phyloP scores from a whole-genome alignment of 1,140 invertebrate genomes.

The Bombus ignitus region DNA sequence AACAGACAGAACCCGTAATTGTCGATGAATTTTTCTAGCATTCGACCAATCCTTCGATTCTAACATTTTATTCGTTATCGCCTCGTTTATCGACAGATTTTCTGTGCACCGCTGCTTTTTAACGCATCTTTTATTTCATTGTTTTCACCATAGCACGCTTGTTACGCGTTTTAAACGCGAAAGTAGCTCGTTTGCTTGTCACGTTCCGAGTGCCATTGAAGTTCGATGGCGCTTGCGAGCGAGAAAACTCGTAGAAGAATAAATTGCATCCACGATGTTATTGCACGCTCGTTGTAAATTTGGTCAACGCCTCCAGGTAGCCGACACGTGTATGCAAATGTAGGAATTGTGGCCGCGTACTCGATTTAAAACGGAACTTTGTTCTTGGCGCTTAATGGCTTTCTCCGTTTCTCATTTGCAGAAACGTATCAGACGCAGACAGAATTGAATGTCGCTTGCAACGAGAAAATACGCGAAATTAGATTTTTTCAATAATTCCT shows the following conservation, averaged over 20 bases:
- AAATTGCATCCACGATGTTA: not conserved
- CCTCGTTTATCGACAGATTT: not conserved
- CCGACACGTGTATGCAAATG: not conserved
- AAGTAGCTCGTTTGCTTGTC: not conserved
- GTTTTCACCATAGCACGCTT: not conserved
- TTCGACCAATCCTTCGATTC: not conserved
- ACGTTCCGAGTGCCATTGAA: not conserved
- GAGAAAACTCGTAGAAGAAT: not conserved
- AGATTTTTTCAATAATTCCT: no score
- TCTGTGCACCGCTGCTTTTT: not conserved
- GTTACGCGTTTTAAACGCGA: not conserved
- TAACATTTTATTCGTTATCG: not conserved
- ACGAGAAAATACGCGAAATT: not conserved
- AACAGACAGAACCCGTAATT: not conserved
- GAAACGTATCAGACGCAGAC: not conserved
- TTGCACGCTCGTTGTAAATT: not conserved
- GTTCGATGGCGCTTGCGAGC: not conserved
- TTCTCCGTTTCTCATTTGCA: not conserved
- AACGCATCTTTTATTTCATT: not conserved
- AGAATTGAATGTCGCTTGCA: not conserved
- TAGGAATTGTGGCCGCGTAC: not conserved
- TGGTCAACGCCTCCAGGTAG: not conserved
- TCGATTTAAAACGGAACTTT: not conserved
- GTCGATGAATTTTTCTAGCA: not conserved
- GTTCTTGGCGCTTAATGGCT: not conserved